These are phyloP conservation scores for Chaunax sp. DNA, from an alignment of 2,797 vertebrate genomes.

Conservation along the genomic window DNA sequence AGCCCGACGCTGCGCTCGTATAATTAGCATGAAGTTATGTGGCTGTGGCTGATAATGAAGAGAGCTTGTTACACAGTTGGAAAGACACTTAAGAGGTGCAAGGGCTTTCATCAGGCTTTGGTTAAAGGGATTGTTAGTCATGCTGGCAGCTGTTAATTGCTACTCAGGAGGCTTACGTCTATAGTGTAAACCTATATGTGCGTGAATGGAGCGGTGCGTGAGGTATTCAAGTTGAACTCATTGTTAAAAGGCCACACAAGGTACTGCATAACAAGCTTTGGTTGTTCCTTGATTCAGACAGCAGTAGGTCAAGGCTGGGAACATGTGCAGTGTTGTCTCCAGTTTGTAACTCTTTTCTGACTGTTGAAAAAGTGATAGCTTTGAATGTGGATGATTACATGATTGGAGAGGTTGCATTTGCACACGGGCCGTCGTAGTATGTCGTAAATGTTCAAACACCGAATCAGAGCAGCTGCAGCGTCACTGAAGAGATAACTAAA, in stretches of 20 bases:
- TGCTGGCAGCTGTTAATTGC: slow-evolving; percentile 79
- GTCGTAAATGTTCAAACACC: too few relatives aligned
- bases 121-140: slow-evolving; percentile 72
- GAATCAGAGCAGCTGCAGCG: background rate
- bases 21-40: slow-evolving; percentile 65
- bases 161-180: slow-evolving; percentile 60
- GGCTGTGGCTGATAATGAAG: slow-evolving; percentile 63
- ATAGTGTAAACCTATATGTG: slow-evolving; percentile 37
- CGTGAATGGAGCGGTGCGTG: background rate
- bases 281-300: slow-evolving; percentile 27
- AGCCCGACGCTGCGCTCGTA: slow-evolving; percentile 17
- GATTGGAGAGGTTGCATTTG: background rate
- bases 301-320: slow-evolving; percentile 26
- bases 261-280: slow-evolving; percentile 13
- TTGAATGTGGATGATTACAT: background rate
- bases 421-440: background rate
- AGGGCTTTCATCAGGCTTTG: slow-evolving; percentile 68
- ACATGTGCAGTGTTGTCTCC: background rate
- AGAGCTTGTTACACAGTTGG: slow-evolving; percentile 69
- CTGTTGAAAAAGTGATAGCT: background rate
- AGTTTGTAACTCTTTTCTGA: too few relatives aligned
- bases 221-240: slow-evolving; percentile 44
- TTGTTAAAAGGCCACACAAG: slow-evolving; percentile 35
- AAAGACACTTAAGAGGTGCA: slow-evolving; percentile 71
- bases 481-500: background rate